Conservation (phyloP, 2,113 vertebrate species). For the Oreocharis arfaki region DNA sequence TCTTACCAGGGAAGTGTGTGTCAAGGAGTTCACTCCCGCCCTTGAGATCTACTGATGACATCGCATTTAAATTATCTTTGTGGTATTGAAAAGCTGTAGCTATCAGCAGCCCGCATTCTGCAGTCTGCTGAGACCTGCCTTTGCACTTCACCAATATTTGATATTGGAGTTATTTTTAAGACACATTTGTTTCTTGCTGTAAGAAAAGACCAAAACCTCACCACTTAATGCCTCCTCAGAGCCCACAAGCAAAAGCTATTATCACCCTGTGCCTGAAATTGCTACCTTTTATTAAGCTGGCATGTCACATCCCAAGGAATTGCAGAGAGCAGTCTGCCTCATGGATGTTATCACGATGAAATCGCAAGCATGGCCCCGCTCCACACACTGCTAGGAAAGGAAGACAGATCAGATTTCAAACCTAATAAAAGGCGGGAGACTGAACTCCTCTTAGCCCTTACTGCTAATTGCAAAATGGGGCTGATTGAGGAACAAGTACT, state of each 20-base stretch:
- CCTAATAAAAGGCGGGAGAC: not conserved
- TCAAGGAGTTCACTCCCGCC: not conserved
- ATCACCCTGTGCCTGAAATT: not conserved
- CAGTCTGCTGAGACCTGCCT: not conserved
- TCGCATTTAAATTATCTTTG: not conserved
- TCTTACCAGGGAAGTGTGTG: not conserved
- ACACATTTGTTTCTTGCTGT: not conserved
- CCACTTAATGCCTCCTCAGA: not conserved
- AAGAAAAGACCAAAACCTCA: conserved; percentile 15
- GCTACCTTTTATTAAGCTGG: not conserved
- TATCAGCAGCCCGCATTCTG: not conserved
- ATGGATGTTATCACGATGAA: not conserved
- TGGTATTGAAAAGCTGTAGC: not conserved
- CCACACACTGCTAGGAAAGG: not conserved
- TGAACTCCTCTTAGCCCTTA: not conserved
- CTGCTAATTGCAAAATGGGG: not conserved
- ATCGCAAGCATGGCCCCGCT: rapidly evolving
- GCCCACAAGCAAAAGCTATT: not conserved
- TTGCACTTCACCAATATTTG: not conserved
- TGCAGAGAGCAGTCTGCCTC: not conserved
- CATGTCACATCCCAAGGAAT: not conserved
- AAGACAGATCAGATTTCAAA: conserved; percentile 16
- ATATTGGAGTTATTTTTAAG: not conserved
- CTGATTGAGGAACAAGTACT: not conserved
- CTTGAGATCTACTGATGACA: not conserved